phyloP scores from a whole-genome alignment of 2,888 invertebrate genomes.

The Fabriciana adippe region DNA sequence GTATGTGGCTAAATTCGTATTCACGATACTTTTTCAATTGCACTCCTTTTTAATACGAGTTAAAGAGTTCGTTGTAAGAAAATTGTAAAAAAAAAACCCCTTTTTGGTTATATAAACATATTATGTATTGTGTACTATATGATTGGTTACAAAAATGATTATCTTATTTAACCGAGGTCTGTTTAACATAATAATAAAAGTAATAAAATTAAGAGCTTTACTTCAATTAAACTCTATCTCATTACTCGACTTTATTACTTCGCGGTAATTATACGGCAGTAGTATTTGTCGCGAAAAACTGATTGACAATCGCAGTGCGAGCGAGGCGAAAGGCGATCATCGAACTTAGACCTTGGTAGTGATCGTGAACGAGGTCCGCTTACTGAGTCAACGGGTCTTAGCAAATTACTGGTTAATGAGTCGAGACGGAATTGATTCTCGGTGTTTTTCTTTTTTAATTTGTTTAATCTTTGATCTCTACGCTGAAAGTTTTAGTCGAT shows the following conservation, averaged over 20 bases:
- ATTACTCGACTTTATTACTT: slow-evolving; percentile 11
- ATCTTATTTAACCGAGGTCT: slow-evolving; percentile 11
- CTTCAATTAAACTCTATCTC: slow-evolving; percentile 1
- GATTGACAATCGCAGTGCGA: slow-evolving; percentile 29
- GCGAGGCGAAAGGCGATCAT: slow-evolving; percentile 75
- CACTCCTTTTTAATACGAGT: too few species aligned
- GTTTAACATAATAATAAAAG: slow-evolving; percentile 11
- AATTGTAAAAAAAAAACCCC: too few species aligned
- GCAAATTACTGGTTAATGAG: slow-evolving; percentile 20
- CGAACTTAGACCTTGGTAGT: slow-evolving; percentile 75
- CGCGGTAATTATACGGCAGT: slow-evolving; percentile 9
- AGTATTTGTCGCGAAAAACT: slow-evolving; percentile 18
- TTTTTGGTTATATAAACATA: too few species aligned
- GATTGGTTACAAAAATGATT: neutral
- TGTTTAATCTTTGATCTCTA: slow-evolving; percentile 23
- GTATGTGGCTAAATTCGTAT: too few species aligned
- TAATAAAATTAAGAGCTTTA: slow-evolving; percentile 11
- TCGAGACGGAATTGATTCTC: slow-evolving; percentile 16
- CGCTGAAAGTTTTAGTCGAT: slow-evolving; percentile 8
- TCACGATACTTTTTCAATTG: too few species aligned
- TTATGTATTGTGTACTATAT: neutral
- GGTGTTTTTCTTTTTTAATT: slow-evolving; percentile 15
- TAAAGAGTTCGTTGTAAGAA: too few species aligned
- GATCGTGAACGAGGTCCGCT: slow-evolving; percentile 64
- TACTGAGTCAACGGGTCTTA: slow-evolving; percentile 44